Base-by-base conservation (phyloP, 2,888 invertebrate genomes). In the Morpho deidamia region DNA sequence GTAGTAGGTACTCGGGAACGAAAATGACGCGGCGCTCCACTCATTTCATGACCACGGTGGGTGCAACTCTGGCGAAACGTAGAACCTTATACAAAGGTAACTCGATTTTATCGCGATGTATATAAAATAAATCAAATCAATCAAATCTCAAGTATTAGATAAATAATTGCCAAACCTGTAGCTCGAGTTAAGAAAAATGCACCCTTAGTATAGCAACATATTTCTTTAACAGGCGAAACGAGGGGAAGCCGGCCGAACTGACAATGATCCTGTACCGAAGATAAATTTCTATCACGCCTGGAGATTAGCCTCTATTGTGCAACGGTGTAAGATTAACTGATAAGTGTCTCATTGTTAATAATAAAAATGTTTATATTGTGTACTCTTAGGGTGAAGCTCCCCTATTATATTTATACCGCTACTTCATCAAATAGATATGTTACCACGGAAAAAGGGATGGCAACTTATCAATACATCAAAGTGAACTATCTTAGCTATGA, bases 261-360 rank as follows among this genome's bases (percentile, higher is more conserved):
- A 83, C 83, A 84, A 84, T 79, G 75, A 74, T 65, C 59, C 59
- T 51, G 51, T 76, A 72, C 69, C 70, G 74, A 78, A 86, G 86
- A 87, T 86, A 85, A 85, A 86, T 86, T 84, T 78, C 80, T 85
- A 76, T 86, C 86, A 80, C 86, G 83, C 80, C 76, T 70, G 70
- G 74, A 82, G 88, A 88, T 88, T 88, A 88, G 83, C 80, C 60
- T 60, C 73, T 68, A 84, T 88, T 89, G 88, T 87, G 69, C 65
- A 66, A 69, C 76, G 69, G 84, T 82, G 84, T 82, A 84, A 88
- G 88, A 89, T 89, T 87, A 87, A 85, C 82, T 83, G 88, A 89
- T 89, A 88, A 87, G 87, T 87, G 83, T 81, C 78, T 79, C 65
- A 78, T 81, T 72, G 81, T 80, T 84, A 87, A 86, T 87, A 87